Evolutionary conservation across 2,797 vertebrate genomes (phyloP), one percentile per base, ranked within the genome.

Genomic region (Setipinna tenuifilis): DNA sequence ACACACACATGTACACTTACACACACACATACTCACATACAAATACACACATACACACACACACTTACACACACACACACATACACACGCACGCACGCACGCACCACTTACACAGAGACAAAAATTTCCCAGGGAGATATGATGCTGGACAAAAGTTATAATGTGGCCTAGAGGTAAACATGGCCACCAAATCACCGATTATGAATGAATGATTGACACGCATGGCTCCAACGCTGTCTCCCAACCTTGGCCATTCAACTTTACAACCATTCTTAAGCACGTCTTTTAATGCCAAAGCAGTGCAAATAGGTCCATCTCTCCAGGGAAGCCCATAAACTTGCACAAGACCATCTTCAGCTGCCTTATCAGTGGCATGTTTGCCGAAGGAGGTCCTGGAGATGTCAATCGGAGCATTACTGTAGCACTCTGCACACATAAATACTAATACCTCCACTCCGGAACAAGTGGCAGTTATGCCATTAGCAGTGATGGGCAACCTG

Each of bases 291-390:
- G 78, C 57, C 86, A 82, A 85, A 75, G 87, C 84, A 92, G 88
- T 89, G 86, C 91, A 94, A 95, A 94, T 91, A 92, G 58, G 48
- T 12, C 71, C 86, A 83, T 86, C 89, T 87, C 88, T 90, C 83
- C 89, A 87, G 17, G 88, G 87, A 90, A 75, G 50, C 89, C 88
- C 90, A 91, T 95, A 94, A 94, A 95, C 6, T 44, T 78, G 71
- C 71, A 44, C 35, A 78, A 78, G 71, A 78, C 16, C 71, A 78
- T 78, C 71, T 9, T 78, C 16, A 41, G 7, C 85, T 23, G 84
- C 91, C 95, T 95, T 95, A 94, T 93, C 90, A 87, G 83, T 19
- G 31, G 62, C 86, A 88, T 94, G 92, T 95, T 95, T 96, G 93
- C 92, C 84, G 91, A 96, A 93, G 86, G 87, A 95, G 93, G 93